phyloP scores from a whole-genome alignment of 1,140 invertebrate species.

The Listronotus bonariensis region DNA sequence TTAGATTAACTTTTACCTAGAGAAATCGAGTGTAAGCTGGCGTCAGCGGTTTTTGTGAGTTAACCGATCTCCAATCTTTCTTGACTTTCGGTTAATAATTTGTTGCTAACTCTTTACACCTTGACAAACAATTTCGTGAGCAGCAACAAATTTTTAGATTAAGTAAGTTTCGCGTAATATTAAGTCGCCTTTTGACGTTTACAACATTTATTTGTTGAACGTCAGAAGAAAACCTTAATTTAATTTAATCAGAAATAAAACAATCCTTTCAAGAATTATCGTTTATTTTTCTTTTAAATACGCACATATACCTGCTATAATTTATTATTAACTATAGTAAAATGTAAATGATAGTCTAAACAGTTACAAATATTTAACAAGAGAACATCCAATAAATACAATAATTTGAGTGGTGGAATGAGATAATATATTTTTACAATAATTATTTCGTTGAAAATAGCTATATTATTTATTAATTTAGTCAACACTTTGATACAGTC shows the following conservation, averaged over 20 bases:
- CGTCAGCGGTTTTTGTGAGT: too few species aligned
- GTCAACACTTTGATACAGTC: background rate
- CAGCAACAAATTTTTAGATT: too few species aligned
- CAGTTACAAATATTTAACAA: slow-evolving; percentile 34
- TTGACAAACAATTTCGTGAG: too few species aligned
- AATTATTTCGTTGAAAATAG: slow-evolving; percentile 29
- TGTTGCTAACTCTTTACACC: too few species aligned
- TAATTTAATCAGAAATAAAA: background rate
- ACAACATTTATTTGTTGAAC: too few species aligned
- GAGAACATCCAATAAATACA: slow-evolving; percentile 28
- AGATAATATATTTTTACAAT: slow-evolving; percentile 18
- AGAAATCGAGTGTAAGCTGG: too few species aligned
- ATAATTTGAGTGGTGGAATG: slow-evolving; percentile 33
- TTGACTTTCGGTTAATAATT: too few species aligned
- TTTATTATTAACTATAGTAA: slow-evolving; percentile 16
- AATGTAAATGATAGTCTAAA: slow-evolving; percentile 12
- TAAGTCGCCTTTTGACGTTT: too few species aligned
- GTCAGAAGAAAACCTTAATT: too few species aligned
- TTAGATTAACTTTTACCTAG: too few species aligned
- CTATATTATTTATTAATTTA: slow-evolving; percentile 7
- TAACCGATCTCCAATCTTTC: too few species aligned
- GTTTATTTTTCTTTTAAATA: slow-evolving; percentile 27
- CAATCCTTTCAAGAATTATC: slow-evolving; percentile 9
- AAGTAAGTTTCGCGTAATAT: too few species aligned
- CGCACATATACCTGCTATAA: slow-evolving; percentile 20